phyloP scores from a whole-genome alignment of 2,888 invertebrate species.

The Petrolisthes cinctipes region DNA sequence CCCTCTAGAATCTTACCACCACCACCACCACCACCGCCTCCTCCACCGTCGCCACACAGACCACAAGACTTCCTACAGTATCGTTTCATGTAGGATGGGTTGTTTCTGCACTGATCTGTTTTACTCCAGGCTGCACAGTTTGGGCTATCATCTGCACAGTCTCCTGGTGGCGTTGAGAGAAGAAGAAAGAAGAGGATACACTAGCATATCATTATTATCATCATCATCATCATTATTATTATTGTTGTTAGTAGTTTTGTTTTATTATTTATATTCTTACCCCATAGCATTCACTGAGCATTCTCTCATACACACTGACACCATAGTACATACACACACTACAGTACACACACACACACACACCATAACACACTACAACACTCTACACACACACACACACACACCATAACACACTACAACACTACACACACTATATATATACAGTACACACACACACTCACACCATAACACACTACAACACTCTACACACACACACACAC shows the following conservation, averaged over 20 bases:
- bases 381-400: no score
- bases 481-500: not conserved
- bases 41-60: not conserved
- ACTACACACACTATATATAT: not conserved
- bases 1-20: no score
- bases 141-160: not conserved
- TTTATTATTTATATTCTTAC: no score
- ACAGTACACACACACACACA: no score
- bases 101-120: not conserved
- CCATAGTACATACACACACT: no score
- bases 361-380: not conserved
- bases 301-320: no score
- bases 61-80: not conserved
- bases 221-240: no score
- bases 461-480: not conserved
- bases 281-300: no score
- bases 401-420: not conserved
- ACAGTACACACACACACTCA: not conserved
- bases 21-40: no score
- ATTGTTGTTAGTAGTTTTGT: no score
- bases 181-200: not conserved
- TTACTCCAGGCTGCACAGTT: not conserved
- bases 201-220: no score
- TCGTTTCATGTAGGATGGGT: not conserved
- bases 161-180: not conserved